Evolutionary conservation across 2,113 vertebrate species (phyloP).

Genomic region (Mugil cephalus): DNA sequence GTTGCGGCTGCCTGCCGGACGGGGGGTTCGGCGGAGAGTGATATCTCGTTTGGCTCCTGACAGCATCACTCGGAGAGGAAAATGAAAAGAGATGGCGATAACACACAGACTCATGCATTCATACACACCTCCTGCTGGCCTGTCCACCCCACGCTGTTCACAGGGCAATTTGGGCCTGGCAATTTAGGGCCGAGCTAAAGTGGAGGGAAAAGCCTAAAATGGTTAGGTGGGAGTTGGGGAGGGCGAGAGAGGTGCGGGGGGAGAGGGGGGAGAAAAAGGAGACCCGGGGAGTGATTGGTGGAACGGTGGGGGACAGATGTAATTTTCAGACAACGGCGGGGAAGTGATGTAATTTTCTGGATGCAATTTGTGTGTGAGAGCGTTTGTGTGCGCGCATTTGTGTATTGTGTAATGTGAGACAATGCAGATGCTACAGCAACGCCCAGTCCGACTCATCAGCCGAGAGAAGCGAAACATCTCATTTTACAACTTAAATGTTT

Average conservation of each 20-base stretch:
- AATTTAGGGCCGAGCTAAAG: constrained; percentile 84
- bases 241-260: constrained; percentile 21
- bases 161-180: constrained; percentile 78
- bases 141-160: constrained; percentile 83
- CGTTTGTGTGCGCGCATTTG: constrained; percentile 35
- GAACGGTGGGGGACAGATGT: constrained; percentile 81
- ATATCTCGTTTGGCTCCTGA: constrained; percentile 85
- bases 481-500: constrained; percentile 49
- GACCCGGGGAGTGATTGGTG: constrained; percentile 81
- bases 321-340: constrained; percentile 78
- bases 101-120: constrained; percentile 69
- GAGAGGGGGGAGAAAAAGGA: constrained; percentile 21
- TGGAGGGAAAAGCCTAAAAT: constrained; percentile 72
- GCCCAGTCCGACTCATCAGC: constrained; percentile 58
- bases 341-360: constrained; percentile 78
- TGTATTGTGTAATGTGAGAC: constrained; percentile 28
- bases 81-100: constrained; percentile 84
- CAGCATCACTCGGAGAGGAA: constrained; percentile 79
- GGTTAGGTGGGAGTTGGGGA: no score
- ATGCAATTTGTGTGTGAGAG: constrained; percentile 70
- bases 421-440: constrained; percentile 64
- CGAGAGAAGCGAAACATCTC: constrained; percentile 53
- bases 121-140: constrained; percentile 70
- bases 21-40: constrained; percentile 57
- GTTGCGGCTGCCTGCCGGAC: constrained; percentile 64